Percentiles rank a stretch among this genome's conserved stretches.
Conservation (phyloP, 2,888 invertebrate species). For the Stenurella melanura region DNA sequence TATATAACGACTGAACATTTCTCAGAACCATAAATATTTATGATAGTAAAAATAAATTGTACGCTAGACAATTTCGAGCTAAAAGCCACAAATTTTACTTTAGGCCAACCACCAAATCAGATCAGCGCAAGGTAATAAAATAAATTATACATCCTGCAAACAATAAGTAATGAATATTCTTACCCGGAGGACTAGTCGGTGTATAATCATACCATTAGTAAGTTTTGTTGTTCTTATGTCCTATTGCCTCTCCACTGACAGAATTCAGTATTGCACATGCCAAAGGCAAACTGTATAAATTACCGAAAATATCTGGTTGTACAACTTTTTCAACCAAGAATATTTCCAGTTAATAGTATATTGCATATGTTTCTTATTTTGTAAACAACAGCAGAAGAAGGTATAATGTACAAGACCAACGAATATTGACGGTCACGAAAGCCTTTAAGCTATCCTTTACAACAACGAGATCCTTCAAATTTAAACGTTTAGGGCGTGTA, state of each 20-base stretch:
- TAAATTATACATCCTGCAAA: conserved; percentile 32
- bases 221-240: conserved; percentile 28
- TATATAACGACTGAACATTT: background rate
- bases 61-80: conserved; percentile 17
- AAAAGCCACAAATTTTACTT: conserved; percentile 19
- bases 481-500: conserved; percentile 35
- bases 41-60: conserved; percentile 24
- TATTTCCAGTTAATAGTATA: conserved; percentile 53
- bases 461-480: conserved; percentile 27
- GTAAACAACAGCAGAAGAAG: conserved; percentile 43
- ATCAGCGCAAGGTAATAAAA: conserved; percentile 29
- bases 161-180: conserved; percentile 34
- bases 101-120: conserved; percentile 28
- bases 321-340: conserved; percentile 44
- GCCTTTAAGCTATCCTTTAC: conserved; percentile 50
- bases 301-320: conserved; percentile 54
- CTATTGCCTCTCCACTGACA: conserved; percentile 33
- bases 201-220: conserved; percentile 37
- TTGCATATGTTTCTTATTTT: conserved; percentile 49
- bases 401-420: conserved; percentile 36
- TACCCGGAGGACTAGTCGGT: conserved; percentile 24
- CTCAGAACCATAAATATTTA: conserved; percentile 36
- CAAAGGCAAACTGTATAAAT: conserved; percentile 54
- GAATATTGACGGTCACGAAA: conserved; percentile 56
- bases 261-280: conserved; percentile 56